Conservation (phyloP, 2,888 invertebrate species). For the Ametastegia equiseti region DNA sequence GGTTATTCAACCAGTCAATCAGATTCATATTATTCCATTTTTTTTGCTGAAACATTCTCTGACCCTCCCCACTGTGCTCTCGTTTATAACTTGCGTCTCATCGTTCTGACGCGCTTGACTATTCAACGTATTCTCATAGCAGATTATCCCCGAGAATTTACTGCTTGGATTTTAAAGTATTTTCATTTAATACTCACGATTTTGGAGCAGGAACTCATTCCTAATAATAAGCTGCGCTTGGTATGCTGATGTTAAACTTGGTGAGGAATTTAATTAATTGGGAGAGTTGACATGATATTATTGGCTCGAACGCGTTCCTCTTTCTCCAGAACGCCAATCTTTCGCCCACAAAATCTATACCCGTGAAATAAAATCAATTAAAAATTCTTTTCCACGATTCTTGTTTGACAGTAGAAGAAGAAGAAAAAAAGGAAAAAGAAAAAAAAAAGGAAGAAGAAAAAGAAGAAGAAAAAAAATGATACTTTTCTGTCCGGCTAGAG, state of each 20-base stretch:
- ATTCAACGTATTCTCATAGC: slow-evolving; percentile 10
- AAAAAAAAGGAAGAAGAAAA: no score
- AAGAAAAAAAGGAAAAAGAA: no score
- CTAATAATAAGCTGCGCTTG: slow-evolving; percentile 32
- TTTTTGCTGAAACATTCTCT: neutral
- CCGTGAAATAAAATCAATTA: slow-evolving; percentile 68
- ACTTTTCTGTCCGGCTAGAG: neutral
- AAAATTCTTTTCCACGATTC: slow-evolving; percentile 57
- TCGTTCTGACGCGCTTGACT: neutral
- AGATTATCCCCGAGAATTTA: slow-evolving; percentile 28
- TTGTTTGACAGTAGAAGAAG: neutral
- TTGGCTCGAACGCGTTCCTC: slow-evolving; percentile 55
- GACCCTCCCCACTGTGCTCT: neutral
- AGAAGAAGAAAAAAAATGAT: no score
- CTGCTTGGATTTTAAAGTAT: slow-evolving; percentile 33
- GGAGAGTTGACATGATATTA: slow-evolving; percentile 68
- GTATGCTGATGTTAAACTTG: slow-evolving; percentile 53
- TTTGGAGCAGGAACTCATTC: slow-evolving; percentile 23
- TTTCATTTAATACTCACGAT: slow-evolving; percentile 37
- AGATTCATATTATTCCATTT: neutral
- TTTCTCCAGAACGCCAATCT: slow-evolving; percentile 39
- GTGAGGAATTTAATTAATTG: slow-evolving; percentile 72
- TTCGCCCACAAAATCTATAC: slow-evolving; percentile 3
- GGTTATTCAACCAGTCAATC: neutral
- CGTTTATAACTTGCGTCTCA: slow-evolving; percentile 1